Evolutionary conservation across 2,113 vertebrate species (phyloP), one percentile per base, ranked within the genome.

Genomic region (Chrysemys picta): DNA sequence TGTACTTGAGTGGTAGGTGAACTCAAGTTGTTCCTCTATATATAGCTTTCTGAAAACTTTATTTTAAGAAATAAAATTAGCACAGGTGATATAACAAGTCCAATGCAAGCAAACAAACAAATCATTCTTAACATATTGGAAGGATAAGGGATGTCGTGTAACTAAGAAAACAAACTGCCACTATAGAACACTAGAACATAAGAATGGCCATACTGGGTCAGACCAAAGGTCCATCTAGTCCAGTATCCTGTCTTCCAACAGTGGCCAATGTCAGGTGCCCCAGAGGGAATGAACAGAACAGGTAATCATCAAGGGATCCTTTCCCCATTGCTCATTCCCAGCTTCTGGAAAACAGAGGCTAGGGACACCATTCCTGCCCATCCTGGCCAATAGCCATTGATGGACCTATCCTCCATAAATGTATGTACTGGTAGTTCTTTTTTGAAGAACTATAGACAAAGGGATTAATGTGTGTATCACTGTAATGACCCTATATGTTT

Each of bases 51-150:
- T 27, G 54, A 17, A 82, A 57, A 82, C 57, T 76, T 90, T 89
- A 53, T 75, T 91, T 89, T 90, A 57, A 49, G 38, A 50, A 89
- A 82, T 8, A 56, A 52, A 97, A 88, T 69, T n/a, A n/a, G n/a
- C 12, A 76, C 10, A 45, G 72, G 72, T 38, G 24, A 76, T 42
- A 25, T 42, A 75, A 42, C 72, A 76, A 45, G 42, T 45, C 38
- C 25, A 25, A 25, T 45, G 72, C 22, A 25, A 76, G 10, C 16
- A 69, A 65, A 65, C 14, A 35, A n/a, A 69, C 35, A 9, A 69
- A n/a, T 69, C 31, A 16, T 35, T 62, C 59, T 62, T 62, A 62
- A 62, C 59, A 62, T n/a, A 69, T 69, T n/a, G 35, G 16, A 69
- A 69, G 4, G 62, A 69, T 69, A n/a, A 69, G 35, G 3, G 62